These are phyloP conservation scores for Serilophus lunatus DNA, from an alignment of 2,113 vertebrate genomes.

Conservation along the genomic window DNA sequence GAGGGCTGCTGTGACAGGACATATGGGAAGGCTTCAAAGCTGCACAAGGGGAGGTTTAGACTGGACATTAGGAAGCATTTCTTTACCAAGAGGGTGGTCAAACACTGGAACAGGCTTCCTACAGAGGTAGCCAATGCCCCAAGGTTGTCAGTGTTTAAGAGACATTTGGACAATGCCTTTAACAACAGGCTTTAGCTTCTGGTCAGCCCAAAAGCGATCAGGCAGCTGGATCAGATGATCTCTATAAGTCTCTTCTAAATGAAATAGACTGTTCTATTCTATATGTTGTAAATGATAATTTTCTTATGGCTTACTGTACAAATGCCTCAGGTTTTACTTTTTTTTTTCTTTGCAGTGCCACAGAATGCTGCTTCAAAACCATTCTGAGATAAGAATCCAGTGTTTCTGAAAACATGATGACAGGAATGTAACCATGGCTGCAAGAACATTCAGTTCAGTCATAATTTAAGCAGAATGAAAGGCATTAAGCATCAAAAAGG, in stretches of 20 bases:
- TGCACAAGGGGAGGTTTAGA: accelerated
- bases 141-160: neutral
- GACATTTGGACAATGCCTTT: neutral
- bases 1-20: too few relatives aligned
- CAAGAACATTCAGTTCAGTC: neutral
- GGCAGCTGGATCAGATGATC: neutral
- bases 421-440: neutral
- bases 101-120: neutral
- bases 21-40: neutral
- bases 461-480: neutral
- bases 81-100: neutral
- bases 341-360: neutral
- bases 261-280: neutral
- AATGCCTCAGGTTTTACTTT: neutral
- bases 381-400: neutral
- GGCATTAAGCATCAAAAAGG: neutral
- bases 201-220: neutral
- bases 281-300: neutral
- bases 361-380: neutral
- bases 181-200: neutral
- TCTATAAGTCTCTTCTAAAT: neutral
- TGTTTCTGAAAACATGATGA: constrained; percentile 12
- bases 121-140: accelerated
- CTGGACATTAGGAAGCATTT: neutral
- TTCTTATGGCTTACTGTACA: neutral